These are phyloP conservation scores for Iguana delicatissima DNA, from an alignment of 2,797 vertebrate genomes.

Conservation along the genomic window DNA sequence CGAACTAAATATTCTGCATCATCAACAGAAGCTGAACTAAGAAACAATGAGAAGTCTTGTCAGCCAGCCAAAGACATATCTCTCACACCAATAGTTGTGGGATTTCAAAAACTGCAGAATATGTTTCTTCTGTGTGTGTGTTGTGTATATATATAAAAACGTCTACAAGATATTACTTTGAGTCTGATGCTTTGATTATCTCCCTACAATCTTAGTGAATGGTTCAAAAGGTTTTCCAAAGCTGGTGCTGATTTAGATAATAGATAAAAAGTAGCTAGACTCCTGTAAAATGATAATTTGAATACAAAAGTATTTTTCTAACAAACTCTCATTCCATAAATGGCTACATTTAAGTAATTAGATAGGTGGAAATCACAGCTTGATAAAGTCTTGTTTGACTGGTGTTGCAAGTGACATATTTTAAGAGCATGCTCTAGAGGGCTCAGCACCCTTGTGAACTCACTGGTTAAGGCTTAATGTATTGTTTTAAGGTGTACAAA, in stretches of 20 bases:
- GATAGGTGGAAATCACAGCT: background rate
- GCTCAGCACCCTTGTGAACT: background rate
- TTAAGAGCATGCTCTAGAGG: background rate
- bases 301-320: background rate
- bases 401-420: background rate
- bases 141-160: background rate
- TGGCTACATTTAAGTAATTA: background rate
- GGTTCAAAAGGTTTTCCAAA: background rate
- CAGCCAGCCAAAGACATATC: background rate
- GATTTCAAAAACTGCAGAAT: constrained; percentile 4
- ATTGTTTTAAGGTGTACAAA: too few species aligned
- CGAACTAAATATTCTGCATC: background rate
- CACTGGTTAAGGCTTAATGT: background rate
- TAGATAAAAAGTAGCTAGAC: background rate
- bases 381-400: background rate
- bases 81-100: too few species aligned
- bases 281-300: constrained; percentile 1
- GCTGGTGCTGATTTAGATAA: background rate
- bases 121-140: background rate
- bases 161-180: background rate
- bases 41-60: background rate
- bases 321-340: background rate
- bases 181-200: background rate
- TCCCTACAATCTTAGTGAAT: background rate
- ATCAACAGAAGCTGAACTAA: background rate